A percentile compares a stretch with the other conserved stretches of the same genome.
These are phyloP conservation scores for Myocastor coypus DNA, from an alignment of 2,113 vertebrate genomes.

Conservation along the genomic window DNA sequence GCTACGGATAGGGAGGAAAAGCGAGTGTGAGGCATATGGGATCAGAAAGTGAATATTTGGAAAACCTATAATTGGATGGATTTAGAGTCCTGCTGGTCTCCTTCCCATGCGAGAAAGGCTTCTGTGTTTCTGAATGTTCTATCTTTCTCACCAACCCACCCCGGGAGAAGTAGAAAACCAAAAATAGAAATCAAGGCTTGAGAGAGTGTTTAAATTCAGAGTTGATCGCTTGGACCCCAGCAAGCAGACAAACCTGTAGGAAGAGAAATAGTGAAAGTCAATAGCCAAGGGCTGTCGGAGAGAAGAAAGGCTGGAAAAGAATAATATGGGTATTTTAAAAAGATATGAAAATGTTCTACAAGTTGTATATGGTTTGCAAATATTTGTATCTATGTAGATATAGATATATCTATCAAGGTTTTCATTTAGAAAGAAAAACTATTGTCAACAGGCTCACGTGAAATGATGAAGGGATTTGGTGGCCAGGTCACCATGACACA, in stretches of 20 bases:
- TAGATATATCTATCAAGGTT: background rate
- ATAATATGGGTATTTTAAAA: background rate
- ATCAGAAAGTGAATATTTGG: conserved; percentile 44
- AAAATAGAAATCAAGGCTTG: conserved; percentile 65
- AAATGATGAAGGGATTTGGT: background rate
- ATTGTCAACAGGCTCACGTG: background rate
- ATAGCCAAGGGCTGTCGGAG: background rate
- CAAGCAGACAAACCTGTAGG: conserved; percentile 37
- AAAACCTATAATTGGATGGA: conserved; percentile 49
- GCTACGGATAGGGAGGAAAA: background rate
- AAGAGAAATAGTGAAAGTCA: conserved; percentile 8
- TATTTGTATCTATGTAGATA: too few species aligned
- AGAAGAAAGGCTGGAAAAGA: background rate
- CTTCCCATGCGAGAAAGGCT: conserved; percentile 15
- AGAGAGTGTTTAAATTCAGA: conserved; percentile 65
- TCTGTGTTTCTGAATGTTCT: conserved; percentile 36
- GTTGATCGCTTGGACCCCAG: conserved; percentile 20
- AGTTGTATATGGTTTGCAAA: background rate
- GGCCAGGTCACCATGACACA: background rate
- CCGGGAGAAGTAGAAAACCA: conserved; percentile 44
- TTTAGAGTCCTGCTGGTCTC: conserved; percentile 29
- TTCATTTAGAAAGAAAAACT: conserved; percentile 42
- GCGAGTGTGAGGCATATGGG: background rate
- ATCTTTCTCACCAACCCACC: background rate
- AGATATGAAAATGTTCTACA: background rate